These are phyloP conservation scores for Apodemia zela DNA, from an alignment of 2,888 invertebrate species.

Conservation along the genomic window DNA sequence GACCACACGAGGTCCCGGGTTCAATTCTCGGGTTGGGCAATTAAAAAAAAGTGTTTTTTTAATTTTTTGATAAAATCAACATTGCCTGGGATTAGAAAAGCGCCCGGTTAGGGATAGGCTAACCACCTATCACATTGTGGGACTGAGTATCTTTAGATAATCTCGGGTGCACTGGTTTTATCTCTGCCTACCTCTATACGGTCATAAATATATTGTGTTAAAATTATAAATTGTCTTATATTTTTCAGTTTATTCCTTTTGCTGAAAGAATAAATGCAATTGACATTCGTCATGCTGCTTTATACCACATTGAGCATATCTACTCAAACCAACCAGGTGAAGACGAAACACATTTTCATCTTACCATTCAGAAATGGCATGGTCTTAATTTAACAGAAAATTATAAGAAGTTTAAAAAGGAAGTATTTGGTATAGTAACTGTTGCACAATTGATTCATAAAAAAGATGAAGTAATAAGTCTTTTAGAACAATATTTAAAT, in stretches of 20 bases:
- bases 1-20: too few relatives aligned
- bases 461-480: conserved; percentile 87
- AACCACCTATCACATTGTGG: too few relatives aligned
- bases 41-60: too few relatives aligned
- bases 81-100: too few relatives aligned
- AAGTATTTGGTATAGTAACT: conserved; percentile 87
- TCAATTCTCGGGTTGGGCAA: too few relatives aligned
- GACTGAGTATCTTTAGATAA: too few relatives aligned
- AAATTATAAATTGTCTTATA: conserved; percentile 4
- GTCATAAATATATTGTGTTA: too few relatives aligned
- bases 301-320: conserved; percentile 90
- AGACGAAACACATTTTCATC: conserved; percentile 88
- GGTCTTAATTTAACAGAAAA: conserved; percentile 92
- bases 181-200: too few relatives aligned
- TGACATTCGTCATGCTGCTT: conserved; percentile 89
- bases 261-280: conserved; percentile 92
- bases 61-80: too few relatives aligned
- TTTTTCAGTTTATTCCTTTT: conserved; percentile 90
- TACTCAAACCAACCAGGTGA: conserved; percentile 86
- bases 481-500: conserved; percentile 73
- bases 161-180: too few relatives aligned
- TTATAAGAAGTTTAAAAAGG: conserved; percentile 87
- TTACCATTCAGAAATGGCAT: conserved; percentile 93
- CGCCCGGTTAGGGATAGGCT: too few relatives aligned
- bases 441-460: conserved; percentile 91